Percentiles rank a stretch among this genome's conserved stretches.
phyloP scores from a whole-genome alignment of 1,140 invertebrate species.

The Archivesica marissinica region DNA sequence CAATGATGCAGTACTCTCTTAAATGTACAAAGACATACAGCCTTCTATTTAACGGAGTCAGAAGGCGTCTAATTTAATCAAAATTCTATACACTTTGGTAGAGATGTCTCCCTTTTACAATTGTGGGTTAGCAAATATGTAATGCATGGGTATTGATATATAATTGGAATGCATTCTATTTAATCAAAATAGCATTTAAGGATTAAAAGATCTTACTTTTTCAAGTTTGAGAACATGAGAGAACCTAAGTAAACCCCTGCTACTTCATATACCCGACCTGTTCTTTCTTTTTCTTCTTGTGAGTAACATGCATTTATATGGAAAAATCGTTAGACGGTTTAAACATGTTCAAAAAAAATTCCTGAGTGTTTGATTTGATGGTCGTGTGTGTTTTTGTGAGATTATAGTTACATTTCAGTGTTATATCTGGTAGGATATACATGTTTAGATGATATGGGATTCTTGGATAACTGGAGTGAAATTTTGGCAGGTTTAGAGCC shows the following conservation, averaged over 20 bases:
- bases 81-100: constrained; percentile 28
- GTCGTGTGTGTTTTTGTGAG: constrained; percentile 3
- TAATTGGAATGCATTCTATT: constrained; percentile 44
- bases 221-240: background rate
- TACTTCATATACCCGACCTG: background rate
- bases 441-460: constrained; percentile 25
- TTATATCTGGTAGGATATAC: background rate
- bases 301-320: background rate
- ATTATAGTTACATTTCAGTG: background rate
- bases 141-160: constrained; percentile 34
- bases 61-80: constrained; percentile 41
- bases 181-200: constrained; percentile 21
- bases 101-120: constrained; percentile 4
- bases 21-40: background rate
- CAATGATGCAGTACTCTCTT: background rate
- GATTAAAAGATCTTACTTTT: constrained; percentile 30
- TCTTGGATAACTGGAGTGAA: constrained; percentile 46
- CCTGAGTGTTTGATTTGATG: background rate
- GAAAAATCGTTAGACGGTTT: background rate
- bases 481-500: constrained; percentile 21
- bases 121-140: constrained; percentile 22
- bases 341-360: background rate
- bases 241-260: background rate
- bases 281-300: background rate
- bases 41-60: background rate